Evolutionary conservation across 2,888 invertebrate species (phyloP).

Genomic region (Ephialtes manifestator): DNA sequence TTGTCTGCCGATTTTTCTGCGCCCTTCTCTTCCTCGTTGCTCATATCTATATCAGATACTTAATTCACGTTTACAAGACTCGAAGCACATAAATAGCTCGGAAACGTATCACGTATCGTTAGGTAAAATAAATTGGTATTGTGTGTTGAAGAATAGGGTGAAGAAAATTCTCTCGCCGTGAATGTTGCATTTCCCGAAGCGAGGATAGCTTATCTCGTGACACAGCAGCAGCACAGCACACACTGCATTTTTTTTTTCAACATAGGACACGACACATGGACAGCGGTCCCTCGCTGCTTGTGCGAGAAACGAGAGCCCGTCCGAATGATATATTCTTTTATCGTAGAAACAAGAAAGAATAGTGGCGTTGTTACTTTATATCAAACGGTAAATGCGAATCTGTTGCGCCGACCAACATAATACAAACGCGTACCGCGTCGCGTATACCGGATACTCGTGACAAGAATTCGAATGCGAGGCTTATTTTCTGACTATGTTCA

Average conservation of each 20-base stretch:
- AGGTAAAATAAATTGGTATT: constrained; percentile 1
- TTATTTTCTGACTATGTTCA: not conserved
- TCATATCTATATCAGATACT: not conserved
- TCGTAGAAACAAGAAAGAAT: constrained; percentile 3
- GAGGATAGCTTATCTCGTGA: constrained; percentile 35
- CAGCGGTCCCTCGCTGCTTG: not conserved
- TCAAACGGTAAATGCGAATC: constrained; percentile 3
- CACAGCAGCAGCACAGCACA: not conserved
- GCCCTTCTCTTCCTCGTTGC: constrained; percentile 11
- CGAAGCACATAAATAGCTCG: constrained; percentile 15
- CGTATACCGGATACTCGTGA: constrained; percentile 34
- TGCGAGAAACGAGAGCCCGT: not conserved
- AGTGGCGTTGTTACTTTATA: not conserved
- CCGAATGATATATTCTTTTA: not conserved
- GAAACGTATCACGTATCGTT: constrained; percentile 1
- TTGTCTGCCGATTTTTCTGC: constrained; percentile 1
- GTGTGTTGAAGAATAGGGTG: not conserved
- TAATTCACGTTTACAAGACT: not conserved
- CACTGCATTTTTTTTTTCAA: not conserved
- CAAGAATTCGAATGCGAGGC: constrained; percentile 21
- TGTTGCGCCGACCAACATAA: not conserved
- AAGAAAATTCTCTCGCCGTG: not conserved
- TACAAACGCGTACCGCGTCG: constrained; percentile 4
- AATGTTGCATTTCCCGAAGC: constrained; percentile 5
- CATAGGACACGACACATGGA: not conserved